Evolutionary conservation across 2,797 vertebrate species (phyloP).

Genomic region (Onychomys arenicola): DNA sequence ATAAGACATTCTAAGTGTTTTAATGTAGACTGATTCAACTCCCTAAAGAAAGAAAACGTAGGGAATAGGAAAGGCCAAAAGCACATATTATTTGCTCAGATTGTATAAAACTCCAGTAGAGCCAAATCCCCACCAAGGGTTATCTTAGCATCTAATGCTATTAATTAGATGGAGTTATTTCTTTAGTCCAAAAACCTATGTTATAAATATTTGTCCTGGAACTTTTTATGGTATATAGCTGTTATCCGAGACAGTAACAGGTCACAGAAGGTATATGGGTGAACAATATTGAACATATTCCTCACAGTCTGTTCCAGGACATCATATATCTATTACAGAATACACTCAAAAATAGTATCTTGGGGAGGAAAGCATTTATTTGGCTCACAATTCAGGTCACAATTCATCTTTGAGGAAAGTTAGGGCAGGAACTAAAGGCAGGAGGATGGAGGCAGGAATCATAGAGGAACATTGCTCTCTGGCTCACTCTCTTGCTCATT

Average conservation of each 20-base stretch:
- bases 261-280: background rate
- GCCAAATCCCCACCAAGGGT: background rate
- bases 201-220: background rate
- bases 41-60: background rate
- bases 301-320: background rate
- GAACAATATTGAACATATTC: background rate
- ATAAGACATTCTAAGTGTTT: slow-evolving; percentile 70
- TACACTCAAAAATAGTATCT: background rate
- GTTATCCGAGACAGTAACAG: background rate
- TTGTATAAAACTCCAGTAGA: background rate
- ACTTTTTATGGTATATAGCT: background rate
- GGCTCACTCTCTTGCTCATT: no score
- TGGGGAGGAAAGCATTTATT: background rate
- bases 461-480: accelerated
- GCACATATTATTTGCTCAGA: slow-evolving; percentile 16
- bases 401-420: background rate
- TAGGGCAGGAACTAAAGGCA: no score
- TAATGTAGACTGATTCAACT: slow-evolving; percentile 39
- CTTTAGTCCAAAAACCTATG: slow-evolving; percentile 42
- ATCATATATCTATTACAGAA: background rate
- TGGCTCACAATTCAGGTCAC: background rate
- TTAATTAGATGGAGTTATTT: slow-evolving; percentile 19
- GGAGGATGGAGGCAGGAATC: background rate
- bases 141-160: background rate
- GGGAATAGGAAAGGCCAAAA: slow-evolving; percentile 18